These are phyloP conservation scores for Paramormyrops hopkinsi DNA, from an alignment of 2,797 vertebrate genomes.

Conservation along the genomic window DNA sequence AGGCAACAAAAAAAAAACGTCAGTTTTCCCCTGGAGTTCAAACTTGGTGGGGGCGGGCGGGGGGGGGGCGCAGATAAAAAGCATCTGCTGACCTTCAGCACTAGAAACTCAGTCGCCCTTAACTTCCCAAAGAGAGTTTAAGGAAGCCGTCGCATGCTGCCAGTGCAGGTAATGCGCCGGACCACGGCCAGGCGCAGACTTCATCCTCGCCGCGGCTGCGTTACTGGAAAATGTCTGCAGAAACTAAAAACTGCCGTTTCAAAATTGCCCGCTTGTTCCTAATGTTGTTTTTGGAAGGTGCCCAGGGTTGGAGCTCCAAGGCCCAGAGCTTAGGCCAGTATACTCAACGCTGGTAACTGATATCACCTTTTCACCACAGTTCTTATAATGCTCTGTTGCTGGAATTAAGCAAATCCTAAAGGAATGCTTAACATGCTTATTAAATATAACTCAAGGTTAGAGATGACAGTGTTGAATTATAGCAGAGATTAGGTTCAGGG, in stretches of 20 bases:
- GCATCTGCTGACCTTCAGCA: slow-evolving; percentile 51
- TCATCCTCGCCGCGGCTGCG: slow-evolving; percentile 50
- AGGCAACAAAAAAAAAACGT: neutral
- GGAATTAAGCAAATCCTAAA: slow-evolving; percentile 63
- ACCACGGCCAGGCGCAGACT: slow-evolving; percentile 48
- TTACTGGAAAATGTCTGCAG: slow-evolving; percentile 58
- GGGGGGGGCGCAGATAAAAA: slow-evolving; percentile 14
- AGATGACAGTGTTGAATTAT: slow-evolving; percentile 68
- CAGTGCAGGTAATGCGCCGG: slow-evolving; percentile 60
- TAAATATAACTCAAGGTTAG: slow-evolving; percentile 68
- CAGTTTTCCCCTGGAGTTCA: slow-evolving; percentile 29
- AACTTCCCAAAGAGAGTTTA: slow-evolving; percentile 65
- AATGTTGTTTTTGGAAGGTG: slow-evolving; percentile 67
- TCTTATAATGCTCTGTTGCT: slow-evolving; percentile 62
- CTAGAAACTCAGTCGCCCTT: slow-evolving; percentile 56
- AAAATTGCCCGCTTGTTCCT: slow-evolving; percentile 57
- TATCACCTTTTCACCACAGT: slow-evolving; percentile 46
- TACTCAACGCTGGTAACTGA: slow-evolving; percentile 66
- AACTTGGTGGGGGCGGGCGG: slow-evolving; percentile 31
- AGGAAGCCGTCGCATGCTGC: slow-evolving; percentile 63
- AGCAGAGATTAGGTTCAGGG: slow-evolving; percentile 54
- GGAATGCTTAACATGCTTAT: slow-evolving; percentile 70
- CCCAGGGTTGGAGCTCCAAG: slow-evolving; percentile 46
- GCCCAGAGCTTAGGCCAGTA: slow-evolving; percentile 55
- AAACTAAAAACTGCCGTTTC: slow-evolving; percentile 63